Evolutionary conservation across 2,888 invertebrate genomes (phyloP), one percentile per base, ranked within the genome.

Genomic region (Zele albiditarsus): DNA sequence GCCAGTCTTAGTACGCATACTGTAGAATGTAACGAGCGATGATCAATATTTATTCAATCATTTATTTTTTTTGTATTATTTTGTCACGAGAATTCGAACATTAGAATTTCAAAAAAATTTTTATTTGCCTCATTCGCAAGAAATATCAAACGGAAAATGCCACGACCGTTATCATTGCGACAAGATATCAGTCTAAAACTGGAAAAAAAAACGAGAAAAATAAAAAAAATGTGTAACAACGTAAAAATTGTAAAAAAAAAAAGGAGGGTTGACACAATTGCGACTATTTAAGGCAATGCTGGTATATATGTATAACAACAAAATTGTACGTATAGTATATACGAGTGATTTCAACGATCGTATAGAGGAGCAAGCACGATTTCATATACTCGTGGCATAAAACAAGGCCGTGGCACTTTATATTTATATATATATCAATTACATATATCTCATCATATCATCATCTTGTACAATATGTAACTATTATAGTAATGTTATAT

Each of bases 1-100:
- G 72, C 74, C 74, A 74, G 74, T 74, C 74, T 74, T 74, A 70
- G 74, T 74, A 74, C 67, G 67, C 74, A 73, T 67, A 74, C 74
- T 74, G 63, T 42, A 74, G 65, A 74, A 74, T 74, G 69, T 70
- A 70, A 74, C 68, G 68, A 73, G 67, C 31, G 38, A 67, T 67
- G 66, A 67, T 57, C 42, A 58, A 16, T 31, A 16, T 63, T 33
- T 23, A 53, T 53, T 53, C 38, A 12, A 12, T 38, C 10, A 38
- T 38, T 38, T 38, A 38, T 38, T 38, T 38, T 5, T 20, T 69
- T 60, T 70, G 14, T 28, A 16, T 69, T 33, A 57, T 53, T 28
- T 42, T 62, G n/a, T 65, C 38, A 38, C 65, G 65, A 65, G 20
- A 65, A 65, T 27, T 71, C 71, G 62, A 42, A 58, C 23, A 58